Evolutionary conservation across 2,113 vertebrate species (phyloP).

Genomic region (Mus spicilegus): DNA sequence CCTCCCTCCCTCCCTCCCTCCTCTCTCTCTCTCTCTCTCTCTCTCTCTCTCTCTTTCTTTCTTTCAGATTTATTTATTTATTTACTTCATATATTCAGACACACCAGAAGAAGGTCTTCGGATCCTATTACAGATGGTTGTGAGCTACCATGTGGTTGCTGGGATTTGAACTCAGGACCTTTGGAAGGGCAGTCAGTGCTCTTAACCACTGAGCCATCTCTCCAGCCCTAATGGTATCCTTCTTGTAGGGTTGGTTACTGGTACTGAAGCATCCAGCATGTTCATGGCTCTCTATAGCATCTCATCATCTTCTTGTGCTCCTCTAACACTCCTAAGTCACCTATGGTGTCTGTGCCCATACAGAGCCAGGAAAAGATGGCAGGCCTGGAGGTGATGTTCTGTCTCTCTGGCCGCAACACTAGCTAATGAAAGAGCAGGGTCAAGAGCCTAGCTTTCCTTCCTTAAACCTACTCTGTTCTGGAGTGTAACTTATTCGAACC

Average conservation of each 20-base stretch:
- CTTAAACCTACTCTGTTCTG: neutral
- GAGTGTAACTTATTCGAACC: neutral
- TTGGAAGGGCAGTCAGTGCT: no score
- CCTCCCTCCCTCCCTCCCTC: no score
- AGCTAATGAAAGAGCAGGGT: neutral
- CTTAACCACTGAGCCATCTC: no score
- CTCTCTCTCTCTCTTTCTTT: no score
- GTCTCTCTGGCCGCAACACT: neutral
- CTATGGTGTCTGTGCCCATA: neutral
- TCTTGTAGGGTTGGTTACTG: neutral
- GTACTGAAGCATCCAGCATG: neutral
- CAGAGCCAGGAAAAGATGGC: neutral
- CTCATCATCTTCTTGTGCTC: neutral
- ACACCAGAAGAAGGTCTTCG: no score
- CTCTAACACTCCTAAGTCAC: neutral
- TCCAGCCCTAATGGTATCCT: neutral
- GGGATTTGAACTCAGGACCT: no score
- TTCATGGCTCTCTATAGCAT: neutral
- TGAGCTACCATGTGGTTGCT: no score
- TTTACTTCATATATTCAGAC: no score
- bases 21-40: no score
- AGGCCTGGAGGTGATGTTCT: neutral
- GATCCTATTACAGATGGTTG: no score
- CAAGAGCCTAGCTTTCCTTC: neutral
- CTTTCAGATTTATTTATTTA: no score